Percentiles rank a stretch among this genome's conserved stretches.
phyloP scores from a whole-genome alignment of 2,797 vertebrate genomes.

The Gouania willdenowi region DNA sequence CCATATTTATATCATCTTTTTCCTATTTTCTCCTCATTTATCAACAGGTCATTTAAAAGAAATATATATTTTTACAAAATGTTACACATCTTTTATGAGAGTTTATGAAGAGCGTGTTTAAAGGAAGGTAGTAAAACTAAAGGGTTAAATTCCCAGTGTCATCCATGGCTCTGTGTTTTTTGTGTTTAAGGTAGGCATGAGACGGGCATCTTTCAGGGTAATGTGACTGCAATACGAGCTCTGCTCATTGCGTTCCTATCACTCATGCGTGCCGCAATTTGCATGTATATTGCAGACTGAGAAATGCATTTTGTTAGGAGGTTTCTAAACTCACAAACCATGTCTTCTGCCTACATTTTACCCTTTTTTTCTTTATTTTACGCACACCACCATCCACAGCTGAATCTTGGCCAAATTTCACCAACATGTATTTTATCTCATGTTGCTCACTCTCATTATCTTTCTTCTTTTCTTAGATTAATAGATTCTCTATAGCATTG shows the following conservation, averaged over 20 bases:
- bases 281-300: conserved; percentile 68
- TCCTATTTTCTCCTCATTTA: background rate
- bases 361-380: conserved; percentile 15
- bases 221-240: conserved; percentile 29
- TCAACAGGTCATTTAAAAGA: conserved; percentile 1
- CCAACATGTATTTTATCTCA: conserved; percentile 39
- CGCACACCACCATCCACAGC: conserved; percentile 23
- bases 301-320: conserved; percentile 53
- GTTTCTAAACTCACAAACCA: conserved; percentile 45
- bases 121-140: conserved; percentile 14
- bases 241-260: conserved; percentile 47
- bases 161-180: conserved; percentile 17
- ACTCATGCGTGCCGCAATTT: conserved; percentile 58
- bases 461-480: conserved; percentile 12
- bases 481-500: conserved; percentile 32
- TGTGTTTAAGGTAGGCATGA: conserved; percentile 24
- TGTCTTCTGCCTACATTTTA: conserved; percentile 6
- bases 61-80: too few species aligned
- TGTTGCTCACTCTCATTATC: conserved; percentile 31
- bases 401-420: conserved; percentile 48
- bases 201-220: conserved; percentile 40
- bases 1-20: too few species aligned
- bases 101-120: conserved; percentile 5
- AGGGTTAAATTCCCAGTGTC: conserved; percentile 28
- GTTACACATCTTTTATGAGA: too few species aligned